These are phyloP conservation scores for Hemicentrotus pulcherrimus DNA, from an alignment of 35 echinoderm and acorn worm species.

Conservation along the genomic window DNA sequence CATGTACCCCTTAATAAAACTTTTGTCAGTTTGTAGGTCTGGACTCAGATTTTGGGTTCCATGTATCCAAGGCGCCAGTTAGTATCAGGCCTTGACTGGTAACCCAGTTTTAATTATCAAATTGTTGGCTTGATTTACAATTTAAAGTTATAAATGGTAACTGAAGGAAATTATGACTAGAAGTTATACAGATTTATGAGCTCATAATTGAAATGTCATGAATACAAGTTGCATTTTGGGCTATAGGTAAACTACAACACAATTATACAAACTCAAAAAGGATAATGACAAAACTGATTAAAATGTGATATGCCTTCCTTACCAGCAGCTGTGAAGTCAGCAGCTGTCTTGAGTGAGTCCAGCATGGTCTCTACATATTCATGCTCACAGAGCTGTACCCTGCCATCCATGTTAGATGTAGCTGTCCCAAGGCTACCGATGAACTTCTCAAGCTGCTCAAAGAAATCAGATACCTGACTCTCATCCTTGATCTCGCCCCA, in stretches of 20 bases:
- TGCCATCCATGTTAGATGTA: constrained; percentile 93
- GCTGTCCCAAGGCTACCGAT: constrained; percentile 85
- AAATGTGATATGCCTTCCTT: neutral
- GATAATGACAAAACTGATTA: neutral
- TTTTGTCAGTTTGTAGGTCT: too few species aligned
- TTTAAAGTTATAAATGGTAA: too few species aligned
- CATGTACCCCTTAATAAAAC: too few species aligned
- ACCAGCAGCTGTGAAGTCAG: constrained; percentile 95
- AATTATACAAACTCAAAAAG: neutral
- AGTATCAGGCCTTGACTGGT: too few species aligned
- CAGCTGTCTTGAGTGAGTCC: constrained; percentile 80
- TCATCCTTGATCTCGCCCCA: constrained; percentile 98
- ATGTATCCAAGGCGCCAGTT: too few species aligned
- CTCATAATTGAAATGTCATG: too few species aligned
- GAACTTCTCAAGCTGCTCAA: constrained; percentile 97
- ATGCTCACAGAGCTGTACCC: constrained; percentile 92
- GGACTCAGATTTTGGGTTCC: too few species aligned
- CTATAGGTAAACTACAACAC: neutral
- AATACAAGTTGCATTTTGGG: too few species aligned
- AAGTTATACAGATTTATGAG: too few species aligned
- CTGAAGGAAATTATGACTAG: too few species aligned
- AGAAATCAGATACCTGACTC: constrained; percentile 88
- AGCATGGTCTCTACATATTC: constrained; percentile 87
- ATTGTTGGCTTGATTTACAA: too few species aligned
- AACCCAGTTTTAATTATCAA: too few species aligned